phyloP scores from a whole-genome alignment of 1,140 invertebrate species.

The Drusus annulatus region DNA sequence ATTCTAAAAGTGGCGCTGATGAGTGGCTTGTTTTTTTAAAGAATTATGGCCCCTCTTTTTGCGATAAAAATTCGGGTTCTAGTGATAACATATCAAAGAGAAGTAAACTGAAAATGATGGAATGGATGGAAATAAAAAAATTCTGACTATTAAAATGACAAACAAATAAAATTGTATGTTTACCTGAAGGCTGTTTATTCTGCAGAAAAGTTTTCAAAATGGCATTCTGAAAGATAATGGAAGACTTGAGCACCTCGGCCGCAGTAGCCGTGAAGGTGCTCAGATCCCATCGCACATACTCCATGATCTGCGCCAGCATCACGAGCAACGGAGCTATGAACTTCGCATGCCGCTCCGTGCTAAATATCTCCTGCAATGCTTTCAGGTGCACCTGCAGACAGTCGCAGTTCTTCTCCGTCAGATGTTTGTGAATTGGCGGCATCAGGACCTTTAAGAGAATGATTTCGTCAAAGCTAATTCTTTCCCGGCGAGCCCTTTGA shows the following conservation, averaged over 20 bases:
- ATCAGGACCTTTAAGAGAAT: conserved; percentile 43
- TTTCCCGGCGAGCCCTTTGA: conserved; percentile 42
- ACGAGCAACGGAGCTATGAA: conserved; percentile 43
- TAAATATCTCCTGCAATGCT: conserved; percentile 39
- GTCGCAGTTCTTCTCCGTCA: conserved; percentile 8
- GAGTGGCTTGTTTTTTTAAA: too few relatives aligned
- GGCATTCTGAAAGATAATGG: conserved; percentile 32
- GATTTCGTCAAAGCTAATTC: conserved; percentile 32
- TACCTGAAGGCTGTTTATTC: conserved; percentile 40
- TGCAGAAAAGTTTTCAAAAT: conserved; percentile 30
- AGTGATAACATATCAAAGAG: too few relatives aligned
- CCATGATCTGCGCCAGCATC: conserved; percentile 48
- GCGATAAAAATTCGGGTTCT: too few relatives aligned
- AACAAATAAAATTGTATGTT: too few relatives aligned
- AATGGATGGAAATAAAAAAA: too few relatives aligned
- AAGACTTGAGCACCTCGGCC: conserved; percentile 36
- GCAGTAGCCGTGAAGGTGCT: conserved; percentile 13
- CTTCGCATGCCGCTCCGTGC: neutral
- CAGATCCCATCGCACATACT: conserved; percentile 48
- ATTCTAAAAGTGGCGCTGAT: too few relatives aligned
- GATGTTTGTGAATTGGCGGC: conserved; percentile 25
- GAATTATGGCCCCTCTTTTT: too few relatives aligned
- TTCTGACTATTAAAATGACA: too few relatives aligned
- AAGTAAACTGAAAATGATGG: too few relatives aligned
- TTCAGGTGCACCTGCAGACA: conserved; percentile 31